A percentile compares a stretch with the other conserved stretches of the same genome.
phyloP scores from a whole-genome alignment of 1,140 invertebrate genomes.

The Diorhabda sublineata region DNA sequence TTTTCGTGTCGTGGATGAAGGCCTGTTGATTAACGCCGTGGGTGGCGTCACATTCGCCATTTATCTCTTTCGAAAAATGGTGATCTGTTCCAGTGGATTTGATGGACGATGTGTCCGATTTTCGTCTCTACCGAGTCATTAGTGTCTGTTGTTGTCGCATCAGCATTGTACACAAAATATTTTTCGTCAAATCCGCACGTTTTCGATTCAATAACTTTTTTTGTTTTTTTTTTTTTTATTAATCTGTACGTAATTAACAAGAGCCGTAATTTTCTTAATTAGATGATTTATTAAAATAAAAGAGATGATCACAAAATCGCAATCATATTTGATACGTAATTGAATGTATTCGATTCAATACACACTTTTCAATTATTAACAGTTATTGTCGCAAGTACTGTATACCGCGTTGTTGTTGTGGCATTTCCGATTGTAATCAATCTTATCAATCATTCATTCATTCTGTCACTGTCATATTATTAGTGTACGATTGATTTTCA shows the following conservation, averaged over 20 bases:
- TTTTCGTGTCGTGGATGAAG: conserved; percentile 1
- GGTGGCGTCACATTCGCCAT: background rate
- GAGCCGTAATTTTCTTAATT: too few species aligned
- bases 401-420: too few species aligned
- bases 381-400: too few species aligned
- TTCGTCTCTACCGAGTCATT: background rate
- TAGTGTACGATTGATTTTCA: too few species aligned
- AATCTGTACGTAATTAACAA: background rate
- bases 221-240: background rate
- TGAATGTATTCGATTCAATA: too few species aligned
- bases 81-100: background rate
- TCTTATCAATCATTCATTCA: too few species aligned
- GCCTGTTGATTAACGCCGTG: background rate
- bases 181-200: background rate
- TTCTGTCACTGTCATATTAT: too few species aligned
- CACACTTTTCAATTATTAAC: too few species aligned
- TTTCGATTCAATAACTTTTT: background rate
- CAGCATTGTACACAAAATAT: background rate
- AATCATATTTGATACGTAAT: too few species aligned
- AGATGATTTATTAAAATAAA: too few species aligned
- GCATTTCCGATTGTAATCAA: too few species aligned
- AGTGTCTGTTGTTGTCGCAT: background rate
- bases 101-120: background rate
- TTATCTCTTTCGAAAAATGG: conserved; percentile 1
- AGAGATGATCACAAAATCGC: too few species aligned